These are phyloP conservation scores for Globodera ellingtonae DNA, from an alignment of 1,140 invertebrate species.

Conservation along the genomic window DNA sequence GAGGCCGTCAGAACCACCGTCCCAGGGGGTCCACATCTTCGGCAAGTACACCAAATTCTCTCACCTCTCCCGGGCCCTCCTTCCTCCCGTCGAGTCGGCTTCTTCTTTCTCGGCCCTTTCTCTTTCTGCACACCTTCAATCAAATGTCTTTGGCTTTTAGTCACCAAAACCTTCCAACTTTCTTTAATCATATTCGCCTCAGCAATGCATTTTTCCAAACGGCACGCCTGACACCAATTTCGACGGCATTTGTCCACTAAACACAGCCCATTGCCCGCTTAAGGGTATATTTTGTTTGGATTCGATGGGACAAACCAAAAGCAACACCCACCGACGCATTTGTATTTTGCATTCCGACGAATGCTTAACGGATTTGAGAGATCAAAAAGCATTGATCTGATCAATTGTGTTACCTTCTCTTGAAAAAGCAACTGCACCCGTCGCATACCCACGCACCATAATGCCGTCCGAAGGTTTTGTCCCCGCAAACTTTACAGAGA, in stretches of 20 bases:
- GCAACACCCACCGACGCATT: conserved; percentile 15
- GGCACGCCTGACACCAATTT: conserved; percentile 32
- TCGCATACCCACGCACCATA: conserved; percentile 25
- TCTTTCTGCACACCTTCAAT: conserved; percentile 27
- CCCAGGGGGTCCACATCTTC: neutral
- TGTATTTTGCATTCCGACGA: conserved; percentile 3
- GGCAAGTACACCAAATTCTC: neutral
- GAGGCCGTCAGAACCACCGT: too few species aligned
- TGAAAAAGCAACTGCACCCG: conserved; percentile 29
- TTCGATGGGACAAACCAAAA: neutral
- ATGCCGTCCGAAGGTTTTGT: conserved; percentile 26
- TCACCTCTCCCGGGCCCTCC: neutral
- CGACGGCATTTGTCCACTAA: conserved; percentile 21
- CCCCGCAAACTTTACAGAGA: conserved; percentile 22
- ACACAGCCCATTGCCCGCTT: conserved; percentile 14
- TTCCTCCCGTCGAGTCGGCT: neutral
- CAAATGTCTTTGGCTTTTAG: neutral
- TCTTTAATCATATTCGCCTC: conserved; percentile 20
- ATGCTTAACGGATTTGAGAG: conserved; percentile 2
- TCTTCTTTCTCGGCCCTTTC: conserved; percentile 13
- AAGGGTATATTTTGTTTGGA: neutral
- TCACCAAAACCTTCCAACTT: neutral
- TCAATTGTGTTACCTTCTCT: neutral
- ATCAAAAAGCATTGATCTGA: conserved; percentile 3
- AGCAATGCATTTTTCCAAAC: conserved; percentile 15